Evolutionary conservation across 2,113 vertebrate genomes (phyloP).

Genomic region (Ceyx cyanopectus): DNA sequence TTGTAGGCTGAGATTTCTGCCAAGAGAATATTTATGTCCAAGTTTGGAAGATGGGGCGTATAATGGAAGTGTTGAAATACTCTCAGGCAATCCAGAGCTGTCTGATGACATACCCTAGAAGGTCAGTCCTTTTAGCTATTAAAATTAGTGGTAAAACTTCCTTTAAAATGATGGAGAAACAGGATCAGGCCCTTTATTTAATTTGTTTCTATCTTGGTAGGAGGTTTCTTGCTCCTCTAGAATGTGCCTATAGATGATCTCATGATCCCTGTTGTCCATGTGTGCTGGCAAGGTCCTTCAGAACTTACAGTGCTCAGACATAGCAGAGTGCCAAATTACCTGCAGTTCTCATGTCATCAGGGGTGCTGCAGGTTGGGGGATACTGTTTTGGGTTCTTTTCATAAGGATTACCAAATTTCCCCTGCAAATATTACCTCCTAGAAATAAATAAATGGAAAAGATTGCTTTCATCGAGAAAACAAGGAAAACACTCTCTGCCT

Average conservation of each 20-base stretch:
- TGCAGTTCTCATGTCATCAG: neutral
- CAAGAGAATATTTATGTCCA: slow-evolving; percentile 50
- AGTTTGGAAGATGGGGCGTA: neutral
- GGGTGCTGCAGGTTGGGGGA: neutral
- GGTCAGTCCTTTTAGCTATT: slow-evolving; percentile 4
- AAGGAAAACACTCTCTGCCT: neutral
- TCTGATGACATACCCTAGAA: neutral
- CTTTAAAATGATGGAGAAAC: neutral
- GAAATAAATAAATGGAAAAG: neutral
- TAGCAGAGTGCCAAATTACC: neutral
- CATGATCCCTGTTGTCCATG: slow-evolving; percentile 29
- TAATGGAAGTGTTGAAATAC: slow-evolving; percentile 44
- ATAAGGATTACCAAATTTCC: neutral
- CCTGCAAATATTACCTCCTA: neutral
- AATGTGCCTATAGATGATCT: slow-evolving; percentile 33
- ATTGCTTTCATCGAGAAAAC: slow-evolving; percentile 4
- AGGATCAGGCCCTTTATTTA: slow-evolving; percentile 5
- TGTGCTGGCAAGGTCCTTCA: slow-evolving; percentile 33
- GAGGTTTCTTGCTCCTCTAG: slow-evolving; percentile 16
- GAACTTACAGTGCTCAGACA: neutral
- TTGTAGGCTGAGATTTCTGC: slow-evolving; percentile 25
- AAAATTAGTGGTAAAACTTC: slow-evolving; percentile 16
- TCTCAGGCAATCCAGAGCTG: neutral
- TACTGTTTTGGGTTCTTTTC: neutral
- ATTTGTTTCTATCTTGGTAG: slow-evolving; percentile 25